Evolutionary conservation across 2,797 vertebrate genomes (phyloP), one percentile per base, ranked within the genome.

Genomic region (Pipistrellus nathusii): DNA sequence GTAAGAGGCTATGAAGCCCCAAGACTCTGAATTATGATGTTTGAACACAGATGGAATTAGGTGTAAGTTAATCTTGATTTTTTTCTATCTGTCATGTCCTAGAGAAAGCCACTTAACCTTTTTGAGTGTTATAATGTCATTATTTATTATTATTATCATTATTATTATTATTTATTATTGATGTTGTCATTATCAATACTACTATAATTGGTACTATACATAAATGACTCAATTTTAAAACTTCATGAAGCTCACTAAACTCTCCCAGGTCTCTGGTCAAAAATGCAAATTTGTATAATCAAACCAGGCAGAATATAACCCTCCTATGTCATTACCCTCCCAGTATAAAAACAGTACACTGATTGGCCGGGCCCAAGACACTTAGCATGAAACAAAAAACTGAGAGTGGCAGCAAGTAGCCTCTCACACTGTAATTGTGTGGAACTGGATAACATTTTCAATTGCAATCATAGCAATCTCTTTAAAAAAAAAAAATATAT

Each of bases 191-290:
- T 84, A 69, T 46, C 90, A 78, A 30, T 90, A 59, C 12, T 59
- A 59, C 57, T 59, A 12, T 59, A 59, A 59, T 59, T 59, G 83
- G n/a, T 85, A 62, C 53, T 73, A 84, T 35, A 78, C 25, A 44
- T 85, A 89, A 83, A 87, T 73, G 75, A 76, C 35, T 87, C 66
- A 71, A 44, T 44, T 68, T 48, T 95, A 85, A 85, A 91, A 96
- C 35, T 95, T 91, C 53, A 69, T 62, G 90, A 93, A 73, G 64
- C 81, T 87, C 59, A 90, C 72, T 62, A 77, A 93, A 94, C 77
- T 80, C 30, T 82, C 20, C 53, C 73, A 85, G 55, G 30, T 91
- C n/a, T 85, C 55, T 93, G 57, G 41, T 84, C 88, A 94, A 95
- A 96, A 96, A 95, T 88, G 55, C 68, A 90, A 88, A 88, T 90